Evolutionary conservation across 2,113 vertebrate species (phyloP), one percentile per base, ranked within the genome.

Genomic region (Pedetes capensis): DNA sequence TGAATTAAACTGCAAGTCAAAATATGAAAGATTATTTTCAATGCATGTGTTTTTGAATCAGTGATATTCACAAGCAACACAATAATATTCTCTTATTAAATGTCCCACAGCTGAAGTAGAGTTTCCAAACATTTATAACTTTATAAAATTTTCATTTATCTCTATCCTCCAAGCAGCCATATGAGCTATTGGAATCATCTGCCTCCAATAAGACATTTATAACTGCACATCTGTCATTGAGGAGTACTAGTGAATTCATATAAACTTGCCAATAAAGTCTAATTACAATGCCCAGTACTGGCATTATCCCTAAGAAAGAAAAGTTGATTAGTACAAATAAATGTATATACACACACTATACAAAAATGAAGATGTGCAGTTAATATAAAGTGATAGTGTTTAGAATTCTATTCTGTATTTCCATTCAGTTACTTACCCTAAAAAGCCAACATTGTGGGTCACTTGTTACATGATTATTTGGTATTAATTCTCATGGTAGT

Each of bases 1-100:
- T n/a, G n/a, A 95, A 95, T 32, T 84, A 39, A 94, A 81, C 59
- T 91, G 10, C 27, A 95, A 92, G 92, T 87, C 76, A 12, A 55
- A 91, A 25, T 80, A 82, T 94, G 83, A 92, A 42, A 95, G 87
- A 53, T 85, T 92, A 47, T 16, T 87, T 69, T 76, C 1, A 23
- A 39, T n/a, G 0, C 17, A 42, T 92, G 61, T 42, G 0, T 68
- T 82, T 57, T 83, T 86, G 86, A 93, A 49, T 96, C 51, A 94
- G 75, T 83, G 80, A 87, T 23, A 22, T 74, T 51, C 39, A 12
- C 64, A 44, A 47, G 86, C 18, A 63, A 6, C n/a, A 37, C 42
- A 68, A 89, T 75, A 92, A 55, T 32, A 94, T 86, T 89, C 3
- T 13, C 29, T 82, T 44, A 72, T 8, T 39, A 81, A 90, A 42